A percentile compares a stretch with the other conserved stretches of the same genome.
These are phyloP conservation scores for Petrosia ficiformis DNA, from an alignment of 37 sponge, comb jelly and placozoan genomes.

Conservation along the genomic window DNA sequence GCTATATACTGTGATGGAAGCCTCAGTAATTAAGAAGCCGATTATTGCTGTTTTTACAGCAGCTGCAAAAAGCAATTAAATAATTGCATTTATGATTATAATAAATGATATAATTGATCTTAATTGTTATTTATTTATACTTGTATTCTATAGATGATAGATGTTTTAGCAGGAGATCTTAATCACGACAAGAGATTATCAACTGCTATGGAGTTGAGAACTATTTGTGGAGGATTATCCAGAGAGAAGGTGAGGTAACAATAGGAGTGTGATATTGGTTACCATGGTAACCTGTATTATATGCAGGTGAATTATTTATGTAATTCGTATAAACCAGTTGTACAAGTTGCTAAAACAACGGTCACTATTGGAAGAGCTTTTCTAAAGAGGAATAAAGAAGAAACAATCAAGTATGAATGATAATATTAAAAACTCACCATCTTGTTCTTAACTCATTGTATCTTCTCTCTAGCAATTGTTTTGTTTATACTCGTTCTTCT, in stretches of 20 bases:
- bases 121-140: not conserved
- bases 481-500: constrained; percentile 81
- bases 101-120: not conserved
- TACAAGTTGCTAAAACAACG: constrained; percentile 27
- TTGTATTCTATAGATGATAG: constrained; percentile 26
- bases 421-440: no score
- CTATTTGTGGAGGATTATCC: constrained; percentile 45
- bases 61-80: no score
- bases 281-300: not conserved
- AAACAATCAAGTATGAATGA: constrained; percentile 18
- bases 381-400: not conserved
- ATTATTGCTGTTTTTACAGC: no score
- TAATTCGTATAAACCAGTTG: constrained; percentile 36
- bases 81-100: not conserved
- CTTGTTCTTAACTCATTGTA: not conserved
- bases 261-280: no score
- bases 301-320: constrained; percentile 59
- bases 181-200: not conserved
- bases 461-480: constrained; percentile 25
- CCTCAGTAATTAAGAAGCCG: no score
- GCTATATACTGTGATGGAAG: no score
- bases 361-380: constrained; percentile 59
- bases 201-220: constrained; percentile 15
- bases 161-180: constrained; percentile 35
- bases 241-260: constrained; percentile 22